phyloP scores from a whole-genome alignment of 2,797 vertebrate species.

The Triplophysa yarkandensis region DNA sequence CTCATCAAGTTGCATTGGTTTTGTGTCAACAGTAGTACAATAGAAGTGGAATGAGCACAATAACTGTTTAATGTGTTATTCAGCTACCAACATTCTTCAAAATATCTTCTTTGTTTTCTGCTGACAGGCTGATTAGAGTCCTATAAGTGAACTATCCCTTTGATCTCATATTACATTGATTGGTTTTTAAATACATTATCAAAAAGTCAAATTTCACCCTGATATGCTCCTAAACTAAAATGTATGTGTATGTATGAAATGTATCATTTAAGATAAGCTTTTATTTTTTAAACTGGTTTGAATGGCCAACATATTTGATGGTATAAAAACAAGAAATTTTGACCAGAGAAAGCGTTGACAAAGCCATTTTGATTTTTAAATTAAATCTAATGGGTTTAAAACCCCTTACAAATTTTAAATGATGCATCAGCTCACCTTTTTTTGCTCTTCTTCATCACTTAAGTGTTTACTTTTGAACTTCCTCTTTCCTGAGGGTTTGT shows the following conservation, averaged over 20 bases:
- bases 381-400: neutral
- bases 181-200: neutral
- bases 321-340: neutral
- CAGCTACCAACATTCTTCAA: too few species aligned
- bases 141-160: too few species aligned
- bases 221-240: neutral
- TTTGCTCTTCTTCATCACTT: conserved; percentile 73
- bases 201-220: neutral
- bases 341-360: too few species aligned
- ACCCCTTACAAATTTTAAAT: neutral
- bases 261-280: neutral
- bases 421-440: conserved; percentile 69
- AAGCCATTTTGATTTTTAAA: too few species aligned
- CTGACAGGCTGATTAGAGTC: too few species aligned
- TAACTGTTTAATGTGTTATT: too few species aligned
- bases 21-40: too few species aligned
- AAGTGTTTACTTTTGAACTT: conserved; percentile 99
- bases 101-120: too few species aligned
- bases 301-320: neutral
- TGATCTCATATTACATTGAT: neutral
- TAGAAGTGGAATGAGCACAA: too few species aligned
- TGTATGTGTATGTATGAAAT: too few species aligned
- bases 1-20: too few species aligned
- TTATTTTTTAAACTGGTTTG: neutral
- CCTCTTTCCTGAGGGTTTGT: conserved; percentile 96